Percentiles rank a stretch among this genome's conserved stretches.
Evolutionary conservation across 2,888 invertebrate genomes (phyloP).

Genomic region (Megalurothrips usitatus): DNA sequence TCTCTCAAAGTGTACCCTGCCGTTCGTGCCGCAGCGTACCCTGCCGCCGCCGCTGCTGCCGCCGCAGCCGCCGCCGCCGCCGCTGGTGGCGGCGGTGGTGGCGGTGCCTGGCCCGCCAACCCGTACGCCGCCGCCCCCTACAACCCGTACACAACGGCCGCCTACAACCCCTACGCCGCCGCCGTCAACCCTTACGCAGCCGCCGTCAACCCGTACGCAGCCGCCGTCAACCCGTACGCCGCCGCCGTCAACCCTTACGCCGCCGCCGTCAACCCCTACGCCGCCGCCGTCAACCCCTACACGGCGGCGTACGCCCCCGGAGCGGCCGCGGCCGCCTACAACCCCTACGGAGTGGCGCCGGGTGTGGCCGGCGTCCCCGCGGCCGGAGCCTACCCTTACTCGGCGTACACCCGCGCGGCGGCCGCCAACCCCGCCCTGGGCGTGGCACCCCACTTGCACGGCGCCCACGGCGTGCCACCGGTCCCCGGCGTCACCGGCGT

Average conservation of each 20-base stretch:
- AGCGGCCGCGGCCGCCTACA: neutral
- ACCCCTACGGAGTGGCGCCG: neutral
- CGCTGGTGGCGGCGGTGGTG: neutral
- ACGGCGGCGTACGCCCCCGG: neutral
- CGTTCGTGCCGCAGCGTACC: constrained; percentile 1
- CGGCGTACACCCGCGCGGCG: neutral
- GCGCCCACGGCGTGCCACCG: neutral
- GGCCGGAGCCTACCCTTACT: neutral
- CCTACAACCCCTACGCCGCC: constrained; percentile 5
- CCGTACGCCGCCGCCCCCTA: constrained; percentile 9
- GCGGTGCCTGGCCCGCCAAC: neutral
- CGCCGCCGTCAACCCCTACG: neutral
- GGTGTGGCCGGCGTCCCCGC: neutral
- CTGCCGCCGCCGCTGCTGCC: neutral
- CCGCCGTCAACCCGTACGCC: neutral
- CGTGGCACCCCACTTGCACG: neutral
- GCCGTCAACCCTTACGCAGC: neutral
- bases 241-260: constrained; percentile 1
- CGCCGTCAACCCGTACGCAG: constrained; percentile 10
- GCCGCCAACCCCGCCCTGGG: neutral
- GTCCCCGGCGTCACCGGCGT: constrained; percentile 6
- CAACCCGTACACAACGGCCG: neutral
- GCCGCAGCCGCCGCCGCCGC: neutral
- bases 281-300: neutral
- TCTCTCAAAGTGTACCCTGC: neutral